Base-by-base conservation (phyloP, 2,888 invertebrate genomes). In the Oxystoma pomonae region DNA sequence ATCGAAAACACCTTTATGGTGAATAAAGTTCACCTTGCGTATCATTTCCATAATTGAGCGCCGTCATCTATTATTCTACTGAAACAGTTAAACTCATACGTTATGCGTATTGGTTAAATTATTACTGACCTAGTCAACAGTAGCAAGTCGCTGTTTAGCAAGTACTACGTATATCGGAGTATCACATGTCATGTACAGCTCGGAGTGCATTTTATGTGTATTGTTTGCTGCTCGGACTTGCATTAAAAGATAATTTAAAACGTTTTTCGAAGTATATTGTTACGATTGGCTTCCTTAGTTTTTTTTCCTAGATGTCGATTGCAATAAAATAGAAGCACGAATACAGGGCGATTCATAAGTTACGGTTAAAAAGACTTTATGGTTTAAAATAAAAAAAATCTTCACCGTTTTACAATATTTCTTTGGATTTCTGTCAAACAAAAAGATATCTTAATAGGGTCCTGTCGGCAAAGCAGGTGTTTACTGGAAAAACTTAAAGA, bases 61-160 rank as follows among this genome's bases (percentile, higher is more conserved):
- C n/a, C 16, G 16, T 17, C 53, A 16, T 19, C 5, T 3, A 5
- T n/a, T 53, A 53, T 53, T 3, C 16, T 53, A 16, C 53, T 53
- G 53, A 19, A 9, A 53, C 53, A 19, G 53, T 53, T 53, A 53
- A 53, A n/a, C 16, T 53, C 17, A 19, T 53, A 35, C 35, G 53
- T 16, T 19, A 53, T 53, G 19, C 53, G 53, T 53, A 53, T 19
- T 62, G 21, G 53, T 53, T 35, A 53, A 58, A 55, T 55, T 59
- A 53, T 62, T 22, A 62, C 62, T 64, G 64, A 61, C 64, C 64
- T 64, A 64, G 61, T 64, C 53, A 16, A 53, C 53, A 53, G 53
- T 53, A 53, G 53, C 19, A 35, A 35, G 35, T 35, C 12, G 35
- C 35, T 7, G 3, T 35, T 35, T 35, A 35, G 35, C 35, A 12